Evolutionary conservation across 2,113 vertebrate genomes (phyloP).

Genomic region (Rutilus rutilus): DNA sequence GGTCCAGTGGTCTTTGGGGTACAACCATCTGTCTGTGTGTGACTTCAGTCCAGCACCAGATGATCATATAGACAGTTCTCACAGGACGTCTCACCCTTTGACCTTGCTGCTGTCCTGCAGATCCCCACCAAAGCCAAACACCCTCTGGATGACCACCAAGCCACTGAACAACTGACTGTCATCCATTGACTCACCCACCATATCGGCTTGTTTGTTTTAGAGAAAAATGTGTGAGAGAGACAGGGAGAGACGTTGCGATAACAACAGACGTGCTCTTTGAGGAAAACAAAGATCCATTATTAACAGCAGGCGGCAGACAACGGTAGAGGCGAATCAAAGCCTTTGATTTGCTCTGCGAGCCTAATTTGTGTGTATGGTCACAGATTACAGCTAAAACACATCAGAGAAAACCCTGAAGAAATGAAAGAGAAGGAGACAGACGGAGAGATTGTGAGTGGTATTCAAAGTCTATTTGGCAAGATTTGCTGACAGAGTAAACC

Average conservation of each 20-base stretch:
- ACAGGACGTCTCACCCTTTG: constrained; percentile 51
- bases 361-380: constrained; percentile 9
- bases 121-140: constrained; percentile 22
- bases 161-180: constrained; percentile 36
- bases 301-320: constrained; percentile 16
- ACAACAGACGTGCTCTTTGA: constrained; percentile 38
- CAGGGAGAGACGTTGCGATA: constrained; percentile 8
- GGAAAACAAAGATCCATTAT: constrained; percentile 45
- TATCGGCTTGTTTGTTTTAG: neutral
- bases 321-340: neutral
- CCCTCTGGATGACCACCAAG: constrained; percentile 41
- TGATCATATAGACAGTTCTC: constrained; percentile 31
- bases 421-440: constrained; percentile 4
- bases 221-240: constrained; percentile 11
- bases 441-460: neutral
- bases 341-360: neutral
- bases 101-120: constrained; percentile 43
- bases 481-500: neutral
- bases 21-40: constrained; percentile 55
- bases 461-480: neutral
- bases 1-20: constrained; percentile 41
- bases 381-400: constrained; percentile 28
- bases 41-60: constrained; percentile 37
- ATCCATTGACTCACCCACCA: constrained; percentile 8
- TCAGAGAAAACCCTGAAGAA: neutral